Base-by-base conservation (phyloP, 2,888 invertebrate genomes). In the Deilephila elpenor region DNA sequence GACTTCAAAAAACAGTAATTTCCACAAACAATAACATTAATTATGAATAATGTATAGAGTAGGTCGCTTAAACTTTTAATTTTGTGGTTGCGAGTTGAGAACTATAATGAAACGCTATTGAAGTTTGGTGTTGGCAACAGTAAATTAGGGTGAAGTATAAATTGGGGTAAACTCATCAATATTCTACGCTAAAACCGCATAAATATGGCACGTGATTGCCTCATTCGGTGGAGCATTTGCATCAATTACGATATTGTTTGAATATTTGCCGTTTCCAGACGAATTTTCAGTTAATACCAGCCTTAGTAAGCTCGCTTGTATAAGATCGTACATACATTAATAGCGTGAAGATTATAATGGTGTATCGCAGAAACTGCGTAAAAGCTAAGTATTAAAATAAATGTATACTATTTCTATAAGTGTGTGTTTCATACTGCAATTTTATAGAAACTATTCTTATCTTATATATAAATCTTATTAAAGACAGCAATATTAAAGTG, bases 141-240 rank as follows among this genome's bases (percentile, higher is more conserved):
- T 67, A 51, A 67, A 64, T 64, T 64, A 37, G n/a, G 20, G 20
- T 64, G 20, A 37, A 20, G 20, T 37, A n/a, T 64, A 64, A 44
- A 64, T 64, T 44, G 37, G 64, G 44, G 44, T 44, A n/a, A 44
- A 64, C 64, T 64, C 64, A 64, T 64, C 64, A 64, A 64, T 64
- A 64, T 64, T 64, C 64, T 61, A 61, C 19, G n/a, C 44, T 64
- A 37, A 64, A 64, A 37, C 61, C 64, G n/a, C 37, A 64, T 20
- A 37, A 64, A 64, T 20, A 64, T 14, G 64, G 64, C n/a, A 44
- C 64, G 64, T 64, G 64, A 64, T 64, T 64, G 11, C 8, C 64
- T 20, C 64, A 64, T 64, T 64, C 64, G 44, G 37, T 64, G 37
- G 25, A 37, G 44, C 20, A 44, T 64, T 64, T 64, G 64, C 64